A percentile compares a stretch with the other conserved stretches of the same genome.
Conservation (phyloP, 2,113 vertebrate species). For the Motacilla alba region DNA sequence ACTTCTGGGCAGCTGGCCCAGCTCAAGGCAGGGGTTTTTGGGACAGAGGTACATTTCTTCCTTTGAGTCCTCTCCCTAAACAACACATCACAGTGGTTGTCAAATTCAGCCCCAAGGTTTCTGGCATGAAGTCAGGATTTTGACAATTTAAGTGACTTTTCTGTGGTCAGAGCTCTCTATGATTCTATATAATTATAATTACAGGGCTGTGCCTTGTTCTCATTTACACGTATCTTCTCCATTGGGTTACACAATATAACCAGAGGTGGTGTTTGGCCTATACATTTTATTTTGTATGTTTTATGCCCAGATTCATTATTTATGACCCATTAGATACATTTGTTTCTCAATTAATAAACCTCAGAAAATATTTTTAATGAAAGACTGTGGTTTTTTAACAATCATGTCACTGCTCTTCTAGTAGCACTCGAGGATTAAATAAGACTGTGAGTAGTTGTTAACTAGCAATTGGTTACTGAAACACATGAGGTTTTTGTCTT, state of each 20-base stretch:
- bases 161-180: conserved; percentile 11
- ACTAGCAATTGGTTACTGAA: conserved; percentile 35
- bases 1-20: neutral
- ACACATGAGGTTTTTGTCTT: conserved; percentile 27
- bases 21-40: neutral
- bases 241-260: conserved; percentile 20
- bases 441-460: conserved; percentile 18
- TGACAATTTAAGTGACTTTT: conserved; percentile 19
- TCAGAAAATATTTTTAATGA: neutral
- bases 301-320: neutral
- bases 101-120: conserved; percentile 6
- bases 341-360: conserved; percentile 33
- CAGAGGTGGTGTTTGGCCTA: conserved; percentile 21
- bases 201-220: neutral
- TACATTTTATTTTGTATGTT: neutral
- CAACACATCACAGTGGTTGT: neutral
- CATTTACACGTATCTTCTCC: conserved; percentile 26
- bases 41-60: conserved; percentile 23
- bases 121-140: neutral
- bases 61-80: neutral
- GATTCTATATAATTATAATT: conserved; percentile 25
- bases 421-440: conserved; percentile 32
- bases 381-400: conserved; percentile 19
- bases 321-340: neutral
- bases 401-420: neutral